Evolutionary conservation across 2,113 vertebrate species (phyloP).

Genomic region (Erpornis zantholeuca): DNA sequence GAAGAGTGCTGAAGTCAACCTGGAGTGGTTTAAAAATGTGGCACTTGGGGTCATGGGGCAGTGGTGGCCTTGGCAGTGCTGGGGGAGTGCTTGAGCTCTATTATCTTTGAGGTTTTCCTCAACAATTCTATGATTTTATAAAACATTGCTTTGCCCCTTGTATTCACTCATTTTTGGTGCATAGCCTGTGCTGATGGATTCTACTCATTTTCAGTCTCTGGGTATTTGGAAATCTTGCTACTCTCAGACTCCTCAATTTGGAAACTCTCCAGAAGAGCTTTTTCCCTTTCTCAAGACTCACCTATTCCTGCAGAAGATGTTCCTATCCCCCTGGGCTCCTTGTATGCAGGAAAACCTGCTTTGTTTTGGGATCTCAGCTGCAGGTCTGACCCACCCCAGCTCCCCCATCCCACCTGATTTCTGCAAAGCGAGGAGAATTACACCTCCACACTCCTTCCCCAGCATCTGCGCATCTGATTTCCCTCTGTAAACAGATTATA

Average conservation of each 20-base stretch:
- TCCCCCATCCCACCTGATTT: not conserved
- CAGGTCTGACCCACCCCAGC: not conserved
- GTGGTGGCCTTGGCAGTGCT: not conserved
- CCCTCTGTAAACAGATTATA: constrained; percentile 37
- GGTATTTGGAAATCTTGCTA: not conserved
- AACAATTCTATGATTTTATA: not conserved
- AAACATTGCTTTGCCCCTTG: not conserved
- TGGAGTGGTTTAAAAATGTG: not conserved
- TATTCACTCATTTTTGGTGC: rapidly evolving
- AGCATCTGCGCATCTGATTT: not conserved
- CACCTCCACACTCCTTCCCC: not conserved
- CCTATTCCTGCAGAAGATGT: not conserved
- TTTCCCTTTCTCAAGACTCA: not conserved
- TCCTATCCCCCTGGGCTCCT: rapidly evolving
- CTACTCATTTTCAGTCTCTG: not conserved
- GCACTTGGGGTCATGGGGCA: not conserved
- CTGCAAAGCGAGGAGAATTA: not conserved
- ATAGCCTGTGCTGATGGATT: rapidly evolving
- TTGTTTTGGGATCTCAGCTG: not conserved
- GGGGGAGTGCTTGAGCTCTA: too few relatives aligned
- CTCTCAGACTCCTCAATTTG: not conserved
- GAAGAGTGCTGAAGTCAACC: not conserved
- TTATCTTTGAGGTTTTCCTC: not conserved
- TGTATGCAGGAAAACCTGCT: rapidly evolving
- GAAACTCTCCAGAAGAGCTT: not conserved